Evolutionary conservation across 2,797 vertebrate species (phyloP).

Genomic region (Cyprinodon diabolis): DNA sequence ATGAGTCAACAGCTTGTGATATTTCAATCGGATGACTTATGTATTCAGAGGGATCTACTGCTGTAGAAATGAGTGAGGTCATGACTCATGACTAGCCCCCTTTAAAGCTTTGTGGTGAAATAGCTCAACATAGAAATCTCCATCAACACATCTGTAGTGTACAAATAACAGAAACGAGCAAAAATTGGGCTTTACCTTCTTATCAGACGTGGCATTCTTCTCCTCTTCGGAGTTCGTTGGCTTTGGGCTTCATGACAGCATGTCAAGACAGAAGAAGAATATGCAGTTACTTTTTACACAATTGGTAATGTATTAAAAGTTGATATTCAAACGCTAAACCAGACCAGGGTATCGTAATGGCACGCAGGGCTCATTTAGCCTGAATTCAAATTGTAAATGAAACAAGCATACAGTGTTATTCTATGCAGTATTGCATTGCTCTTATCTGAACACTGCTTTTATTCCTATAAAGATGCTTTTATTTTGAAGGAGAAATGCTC

Average conservation of each 20-base stretch:
- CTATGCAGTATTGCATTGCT: neutral
- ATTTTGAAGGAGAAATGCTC: neutral
- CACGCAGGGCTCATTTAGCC: no score
- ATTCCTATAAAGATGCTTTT: neutral
- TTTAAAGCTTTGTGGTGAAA: neutral
- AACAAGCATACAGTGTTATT: neutral
- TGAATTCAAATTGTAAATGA: neutral
- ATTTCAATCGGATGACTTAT: no score
- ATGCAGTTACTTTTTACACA: neutral
- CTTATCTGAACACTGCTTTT: neutral
- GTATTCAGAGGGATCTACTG: no score
- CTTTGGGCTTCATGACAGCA: constrained; percentile 52
- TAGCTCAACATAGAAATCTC: neutral
- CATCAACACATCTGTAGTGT: neutral
- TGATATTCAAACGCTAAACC: no score
- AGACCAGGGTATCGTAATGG: no score
- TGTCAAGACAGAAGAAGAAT: neutral
- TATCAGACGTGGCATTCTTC: constrained; percentile 42
- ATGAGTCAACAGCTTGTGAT: no score
- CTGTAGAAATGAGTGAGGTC: no score
- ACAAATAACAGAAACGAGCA: neutral
- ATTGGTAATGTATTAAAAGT: neutral
- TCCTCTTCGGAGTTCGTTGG: constrained; percentile 52
- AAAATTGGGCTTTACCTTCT: constrained; percentile 64
- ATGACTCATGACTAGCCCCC: no score